Base-by-base conservation (phyloP, 2,888 invertebrate genomes). In the Deilephila elpenor region DNA sequence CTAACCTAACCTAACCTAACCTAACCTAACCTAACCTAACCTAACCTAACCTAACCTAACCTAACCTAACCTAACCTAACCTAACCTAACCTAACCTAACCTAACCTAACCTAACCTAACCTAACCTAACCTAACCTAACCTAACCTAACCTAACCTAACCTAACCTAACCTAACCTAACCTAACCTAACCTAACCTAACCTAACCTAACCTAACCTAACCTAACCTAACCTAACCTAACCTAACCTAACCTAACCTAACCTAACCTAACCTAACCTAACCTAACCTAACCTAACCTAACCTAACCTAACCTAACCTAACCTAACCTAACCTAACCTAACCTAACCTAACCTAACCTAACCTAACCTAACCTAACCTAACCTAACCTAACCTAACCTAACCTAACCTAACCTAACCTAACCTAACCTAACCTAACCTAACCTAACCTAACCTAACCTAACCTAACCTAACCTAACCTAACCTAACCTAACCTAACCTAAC, bases 1-100 rank as follows among this genome's bases (percentile, higher is more conserved):
- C 77, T 78, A 78, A 77, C 78, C n/a, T 76, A 76, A 78, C 76
- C 78, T 77, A 77, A 77, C 77, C 77, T 77, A 77, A 77, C 78
- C 78, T 77, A 77, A 77, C 74, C 71, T 71, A 73, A 70, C 73
- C 70, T 70, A 73, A 67, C 73, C 70, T 70, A 67, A n/a, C 73
- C 70, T 70, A 73, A 67, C 73, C 70, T 70, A 73, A 67, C 73
- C 70, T 70, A 73, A 64, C 73, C 70, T 70, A 73, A 67, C 73
- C 70, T 70, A 73, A 67, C 73, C 70, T 70, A 73, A 67, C 73
- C 70, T 70, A 73, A 67, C 73, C 70, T 70, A 67, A n/a, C 73
- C 70, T 70, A 73, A 67, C 73, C 70, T 70, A 73, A 67, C 73
- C 70, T 70, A 67, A n/a, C 73, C 70, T 70, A 73, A 67, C 73